Evolutionary conservation across 2,113 vertebrate species (phyloP), one percentile per base, ranked within the genome.

Genomic region (Bolborhynchus lineola): DNA sequence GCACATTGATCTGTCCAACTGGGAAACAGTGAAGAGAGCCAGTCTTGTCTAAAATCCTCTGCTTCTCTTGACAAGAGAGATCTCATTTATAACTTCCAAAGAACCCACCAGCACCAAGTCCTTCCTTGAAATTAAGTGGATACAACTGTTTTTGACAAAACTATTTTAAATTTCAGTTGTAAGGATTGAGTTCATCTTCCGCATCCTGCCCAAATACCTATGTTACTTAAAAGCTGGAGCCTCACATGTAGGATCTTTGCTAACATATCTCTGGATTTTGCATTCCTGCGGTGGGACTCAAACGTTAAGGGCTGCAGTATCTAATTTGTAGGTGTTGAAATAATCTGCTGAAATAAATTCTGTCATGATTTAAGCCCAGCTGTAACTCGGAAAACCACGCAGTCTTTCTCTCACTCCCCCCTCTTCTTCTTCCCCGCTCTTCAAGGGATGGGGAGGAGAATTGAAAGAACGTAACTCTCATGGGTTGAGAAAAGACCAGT

Each of bases 231-330:
- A 80, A 86, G 35, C 2, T 1, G 6, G 46, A 46, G 10, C 19
- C 4, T 35, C 0, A 0, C 7, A 6, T 7, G 4, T 21, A 20
- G 67, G 14, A 25, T 68, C 63, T 64, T 81, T 46, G 14, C 24
- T 77, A 65, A 60, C 18, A 31, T 42, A 63, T 10, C 21, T 42
- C 21, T 84, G 49, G 37, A 52, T 88, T 75, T 47, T 84, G 37
- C 16, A 35, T 75, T 72, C 24, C 13, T 53, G 23, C 25, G 39
- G 17, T 47, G 12, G 17, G 42, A 49, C 53, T 68, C n/a, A 71
- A 86, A 60, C 16, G 0, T 60, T 78, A 77, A 52, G 25, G 35
- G 13, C 31, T 74, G 16, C 7, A 42, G 20, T 49, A 24, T 5
- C 50, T 71, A 53, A 59, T 49, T 16, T 64, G 19, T 59, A 64